Base-by-base conservation (phyloP, 1,140 invertebrate species). In the Drosophila neocordata region DNA sequence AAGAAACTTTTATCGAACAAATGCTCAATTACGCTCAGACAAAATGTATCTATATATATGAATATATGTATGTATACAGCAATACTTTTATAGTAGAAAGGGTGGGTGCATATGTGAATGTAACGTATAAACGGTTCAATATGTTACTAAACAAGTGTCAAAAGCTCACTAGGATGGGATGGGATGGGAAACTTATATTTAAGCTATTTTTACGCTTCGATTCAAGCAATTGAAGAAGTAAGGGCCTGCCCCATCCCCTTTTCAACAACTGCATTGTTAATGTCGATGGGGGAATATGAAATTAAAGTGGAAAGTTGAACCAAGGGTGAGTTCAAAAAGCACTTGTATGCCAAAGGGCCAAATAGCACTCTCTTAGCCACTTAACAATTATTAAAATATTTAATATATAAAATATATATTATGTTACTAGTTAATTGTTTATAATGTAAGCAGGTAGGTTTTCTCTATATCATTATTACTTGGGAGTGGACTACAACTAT, bases 141-240 rank as follows among this genome's bases (percentile, higher is more conserved):
- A 66, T 74, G 51, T 48, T 48, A 52, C 62, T 67, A 64, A 74
- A 70, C 77, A 76, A 66, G 79, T 79, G 72, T 73, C 64, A 63
- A 75, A 67, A 79, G 77, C 71, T 70, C 34, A 52, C 20, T 20
- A 63, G 56, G 56, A 66, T 56, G 65, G 77, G 56, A n/a, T n/a
- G n/a, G n/a, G n/a, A n/a, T n/a, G n/a, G n/a, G n/a, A n/a, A n/a
- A 60, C 38, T 73, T 73, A 81, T 71, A 77, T 85, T 77, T 81
- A 66, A 87, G 78, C 65, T 85, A 87, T 85, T 85, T 85, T 81
- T 85, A 85, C 81, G 77, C 77, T 73, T 68, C 78, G 81, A 85
- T 87, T 87, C 82, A 61, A 82, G 64, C 70, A 85, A 84, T 84
- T 85, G 73, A 87, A 22, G 53, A 87, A 22, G 58, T 61, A 60